phyloP scores from a whole-genome alignment of 2,797 vertebrate genomes.

The Lagothrix lagotricha region DNA sequence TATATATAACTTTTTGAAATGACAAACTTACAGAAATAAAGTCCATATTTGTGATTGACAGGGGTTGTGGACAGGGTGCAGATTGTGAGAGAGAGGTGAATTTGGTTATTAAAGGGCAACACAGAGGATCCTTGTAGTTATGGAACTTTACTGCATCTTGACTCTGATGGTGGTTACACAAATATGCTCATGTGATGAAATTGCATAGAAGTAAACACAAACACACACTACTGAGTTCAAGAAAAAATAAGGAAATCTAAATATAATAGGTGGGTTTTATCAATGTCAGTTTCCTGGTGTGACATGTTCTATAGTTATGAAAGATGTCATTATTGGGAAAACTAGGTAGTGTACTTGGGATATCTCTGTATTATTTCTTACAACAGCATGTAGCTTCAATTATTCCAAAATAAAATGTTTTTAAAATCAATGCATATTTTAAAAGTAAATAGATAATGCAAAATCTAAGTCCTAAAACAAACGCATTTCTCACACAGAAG shows the following conservation, averaged over 20 bases:
- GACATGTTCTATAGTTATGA: not conserved
- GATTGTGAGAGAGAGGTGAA: not conserved
- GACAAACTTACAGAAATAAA: not conserved
- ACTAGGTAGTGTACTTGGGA: not conserved
- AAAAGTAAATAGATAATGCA: not conserved
- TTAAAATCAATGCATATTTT: not conserved
- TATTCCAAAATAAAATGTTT: constrained; percentile 13
- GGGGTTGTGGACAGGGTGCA: not conserved
- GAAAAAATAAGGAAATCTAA: not conserved
- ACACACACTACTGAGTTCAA: not conserved
- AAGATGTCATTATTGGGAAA: not conserved
- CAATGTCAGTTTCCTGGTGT: not conserved
- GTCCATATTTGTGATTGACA: not conserved
- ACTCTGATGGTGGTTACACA: not conserved
- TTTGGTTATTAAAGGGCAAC: not conserved
- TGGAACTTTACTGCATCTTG: not conserved
- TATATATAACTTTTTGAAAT: not conserved
- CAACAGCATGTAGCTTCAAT: not conserved
- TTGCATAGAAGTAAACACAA: not conserved
- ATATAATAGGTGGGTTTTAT: not conserved
- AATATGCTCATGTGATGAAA: not conserved
- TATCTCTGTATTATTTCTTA: not conserved
- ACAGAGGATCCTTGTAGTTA: not conserved
- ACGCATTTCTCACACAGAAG: not conserved
- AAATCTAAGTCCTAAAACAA: not conserved